Conservation (phyloP, 2,797 vertebrate genomes). For the Crocidura indochinensis region DNA sequence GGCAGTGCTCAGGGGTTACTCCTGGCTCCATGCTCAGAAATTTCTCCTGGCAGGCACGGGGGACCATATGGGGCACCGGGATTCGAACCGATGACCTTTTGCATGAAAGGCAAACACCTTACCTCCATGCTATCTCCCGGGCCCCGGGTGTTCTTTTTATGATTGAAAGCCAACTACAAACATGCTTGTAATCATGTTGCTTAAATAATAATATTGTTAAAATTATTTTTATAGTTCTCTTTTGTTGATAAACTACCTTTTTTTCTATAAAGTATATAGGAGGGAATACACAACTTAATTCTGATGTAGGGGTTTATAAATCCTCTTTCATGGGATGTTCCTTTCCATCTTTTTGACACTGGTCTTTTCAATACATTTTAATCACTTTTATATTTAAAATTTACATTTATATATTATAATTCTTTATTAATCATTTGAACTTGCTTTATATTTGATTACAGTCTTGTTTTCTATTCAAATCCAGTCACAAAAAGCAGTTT, state of each 20-base stretch:
- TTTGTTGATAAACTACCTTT: conserved; percentile 54
- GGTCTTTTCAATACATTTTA: conserved; percentile 2
- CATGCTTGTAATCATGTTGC: no score
- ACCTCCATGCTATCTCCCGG: no score
- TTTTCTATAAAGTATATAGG: conserved; percentile 40
- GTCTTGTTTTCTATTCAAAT: conserved; percentile 46
- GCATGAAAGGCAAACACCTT: no score
- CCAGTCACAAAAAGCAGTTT: neutral
- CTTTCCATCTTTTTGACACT: conserved; percentile 21
- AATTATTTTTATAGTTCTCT: conserved; percentile 45
- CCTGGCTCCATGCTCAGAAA: no score
- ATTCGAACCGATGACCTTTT: no score
- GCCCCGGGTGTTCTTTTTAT: no score
- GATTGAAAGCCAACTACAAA: no score
- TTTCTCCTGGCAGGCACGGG: no score
- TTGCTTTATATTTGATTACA: conserved; percentile 56
- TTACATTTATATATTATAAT: conserved; percentile 22
- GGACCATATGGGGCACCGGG: no score
- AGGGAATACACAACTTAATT: conserved; percentile 51
- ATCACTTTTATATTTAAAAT: conserved; percentile 41
- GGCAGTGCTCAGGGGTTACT: no score
- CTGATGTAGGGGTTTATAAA: conserved; percentile 34
- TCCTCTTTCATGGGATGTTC: conserved; percentile 33
- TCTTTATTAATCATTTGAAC: conserved; percentile 70
- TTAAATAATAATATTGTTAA: neutral